phyloP scores from a whole-genome alignment of 1,140 invertebrate species.

The Parapsyche elsis region DNA sequence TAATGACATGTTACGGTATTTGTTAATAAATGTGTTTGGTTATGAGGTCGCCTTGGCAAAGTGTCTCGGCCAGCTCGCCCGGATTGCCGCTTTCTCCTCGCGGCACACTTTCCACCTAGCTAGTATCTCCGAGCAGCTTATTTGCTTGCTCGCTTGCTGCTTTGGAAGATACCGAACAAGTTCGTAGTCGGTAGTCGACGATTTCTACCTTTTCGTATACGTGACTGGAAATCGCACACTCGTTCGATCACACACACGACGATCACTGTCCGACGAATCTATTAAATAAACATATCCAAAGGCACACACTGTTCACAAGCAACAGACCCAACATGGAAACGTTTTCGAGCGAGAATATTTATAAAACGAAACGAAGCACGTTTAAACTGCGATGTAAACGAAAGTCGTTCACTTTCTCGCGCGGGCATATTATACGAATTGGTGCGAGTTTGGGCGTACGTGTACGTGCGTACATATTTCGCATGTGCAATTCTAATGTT shows the following conservation, averaged over 20 bases:
- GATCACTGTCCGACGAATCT: too few species aligned
- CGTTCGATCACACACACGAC: too few species aligned
- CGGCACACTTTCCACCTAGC: constrained; percentile 34
- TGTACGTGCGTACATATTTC: background rate
- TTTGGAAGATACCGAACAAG: background rate
- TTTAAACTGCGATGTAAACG: too few species aligned
- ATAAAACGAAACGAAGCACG: too few species aligned
- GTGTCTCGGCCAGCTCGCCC: constrained; percentile 18
- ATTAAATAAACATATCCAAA: too few species aligned
- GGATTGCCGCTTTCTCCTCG: constrained; percentile 32
- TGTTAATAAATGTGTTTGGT: background rate
- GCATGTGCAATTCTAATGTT: background rate
- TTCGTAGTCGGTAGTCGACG: background rate
- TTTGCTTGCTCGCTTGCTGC: background rate
- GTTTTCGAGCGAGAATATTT: too few species aligned
- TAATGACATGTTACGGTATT: too few species aligned
- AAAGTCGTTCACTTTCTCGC: too few species aligned
- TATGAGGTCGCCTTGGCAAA: constrained; percentile 24
- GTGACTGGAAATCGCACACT: constrained; percentile 23
- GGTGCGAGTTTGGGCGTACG: too few species aligned
- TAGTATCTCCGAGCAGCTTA: background rate
- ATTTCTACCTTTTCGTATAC: background rate
- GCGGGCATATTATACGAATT: too few species aligned
- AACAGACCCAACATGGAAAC: too few species aligned
- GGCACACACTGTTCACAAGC: too few species aligned